phyloP scores from a whole-genome alignment of 2,888 invertebrate genomes.

The Lacanobia wlatinum region DNA sequence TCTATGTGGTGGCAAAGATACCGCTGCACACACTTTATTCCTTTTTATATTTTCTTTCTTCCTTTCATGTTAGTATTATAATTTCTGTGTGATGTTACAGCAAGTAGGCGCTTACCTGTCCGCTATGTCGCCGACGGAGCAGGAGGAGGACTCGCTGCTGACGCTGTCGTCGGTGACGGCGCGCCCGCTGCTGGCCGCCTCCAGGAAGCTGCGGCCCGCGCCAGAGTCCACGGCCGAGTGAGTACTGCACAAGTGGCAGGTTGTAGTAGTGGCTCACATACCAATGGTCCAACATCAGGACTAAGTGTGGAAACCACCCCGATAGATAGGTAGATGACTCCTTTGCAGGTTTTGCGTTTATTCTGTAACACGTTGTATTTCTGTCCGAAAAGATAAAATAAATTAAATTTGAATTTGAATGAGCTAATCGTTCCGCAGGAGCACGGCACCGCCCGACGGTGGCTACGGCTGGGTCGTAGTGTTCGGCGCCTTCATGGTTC shows the following conservation, averaged over 20 bases:
- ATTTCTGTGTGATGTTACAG: slow-evolving; percentile 65
- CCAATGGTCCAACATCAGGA: too few relatives aligned
- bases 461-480: slow-evolving; percentile 95
- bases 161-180: slow-evolving; percentile 94
- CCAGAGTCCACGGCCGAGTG: slow-evolving; percentile 80
- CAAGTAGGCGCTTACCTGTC: slow-evolving; percentile 88
- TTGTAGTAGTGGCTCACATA: too few relatives aligned
- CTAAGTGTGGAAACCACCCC: too few relatives aligned
- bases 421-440: slow-evolving; percentile 60
- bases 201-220: slow-evolving; percentile 90
- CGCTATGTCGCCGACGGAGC: slow-evolving; percentile 91
- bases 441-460: slow-evolving; percentile 91
- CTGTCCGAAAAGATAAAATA: too few relatives aligned
- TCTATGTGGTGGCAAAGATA: too few relatives aligned
- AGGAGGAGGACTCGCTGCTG: slow-evolving; percentile 93
- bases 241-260: slow-evolving; percentile 57
- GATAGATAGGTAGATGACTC: too few relatives aligned
- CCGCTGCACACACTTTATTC: too few relatives aligned
- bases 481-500: slow-evolving; percentile 94
- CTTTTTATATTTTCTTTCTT: too few relatives aligned
- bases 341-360: too few relatives aligned
- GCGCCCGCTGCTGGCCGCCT: slow-evolving; percentile 93
- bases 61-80: neutral
- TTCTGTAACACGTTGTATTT: too few relatives aligned
- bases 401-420: too few relatives aligned